Percentiles rank a stretch among this genome's conserved stretches.
Evolutionary conservation across 2,797 vertebrate species (phyloP).

Genomic region (Nannoperca australis): DNA sequence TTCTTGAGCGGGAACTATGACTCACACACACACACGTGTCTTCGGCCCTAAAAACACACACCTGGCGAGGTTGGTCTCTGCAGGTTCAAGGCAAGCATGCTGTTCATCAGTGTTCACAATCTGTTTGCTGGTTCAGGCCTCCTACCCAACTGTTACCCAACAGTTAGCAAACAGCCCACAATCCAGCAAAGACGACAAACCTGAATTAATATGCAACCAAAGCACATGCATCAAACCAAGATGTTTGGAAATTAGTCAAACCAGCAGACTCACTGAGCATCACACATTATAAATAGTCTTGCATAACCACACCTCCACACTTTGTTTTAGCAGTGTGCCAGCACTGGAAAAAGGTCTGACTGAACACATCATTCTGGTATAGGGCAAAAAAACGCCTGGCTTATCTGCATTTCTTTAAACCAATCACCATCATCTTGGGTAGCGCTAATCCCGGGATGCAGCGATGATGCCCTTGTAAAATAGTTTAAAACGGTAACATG

Average conservation of each 20-base stretch:
- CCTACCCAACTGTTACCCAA: constrained; percentile 54
- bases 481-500: too few species aligned
- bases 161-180: constrained; percentile 47
- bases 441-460: too few species aligned
- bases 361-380: too few species aligned
- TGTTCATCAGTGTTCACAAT: constrained; percentile 70
- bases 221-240: constrained; percentile 32
- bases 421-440: too few species aligned
- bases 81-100: constrained; percentile 71
- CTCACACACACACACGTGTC: constrained; percentile 20
- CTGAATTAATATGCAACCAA: constrained; percentile 26
- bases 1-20: constrained; percentile 33
- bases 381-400: too few species aligned
- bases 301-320: too few species aligned
- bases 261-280: neutral
- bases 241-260: constrained; percentile 15
- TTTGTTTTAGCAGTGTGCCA: too few species aligned
- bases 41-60: constrained; percentile 40
- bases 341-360: too few species aligned
- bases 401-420: too few species aligned
- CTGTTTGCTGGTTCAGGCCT: constrained; percentile 64
- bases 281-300: too few species aligned
- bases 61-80: constrained; percentile 50
- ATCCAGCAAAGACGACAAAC: constrained; percentile 14
- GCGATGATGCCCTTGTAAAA: too few species aligned